Evolutionary conservation across 2,113 vertebrate species (phyloP).

Genomic region (Lipotes vexillifer): DNA sequence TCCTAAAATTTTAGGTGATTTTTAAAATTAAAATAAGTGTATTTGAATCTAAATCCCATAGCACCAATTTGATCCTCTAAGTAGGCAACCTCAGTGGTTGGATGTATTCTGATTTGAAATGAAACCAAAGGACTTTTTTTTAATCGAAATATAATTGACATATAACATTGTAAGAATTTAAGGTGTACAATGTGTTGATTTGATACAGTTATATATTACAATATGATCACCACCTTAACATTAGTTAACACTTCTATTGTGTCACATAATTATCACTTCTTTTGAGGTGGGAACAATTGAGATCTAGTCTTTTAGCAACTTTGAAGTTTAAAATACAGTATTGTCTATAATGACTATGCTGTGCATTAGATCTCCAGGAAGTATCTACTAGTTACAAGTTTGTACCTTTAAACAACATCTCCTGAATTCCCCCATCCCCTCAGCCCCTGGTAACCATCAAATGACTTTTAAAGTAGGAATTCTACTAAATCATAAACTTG

Average conservation of each 20-base stretch:
- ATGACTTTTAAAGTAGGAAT: background rate
- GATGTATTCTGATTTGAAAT: background rate
- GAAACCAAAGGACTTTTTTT: background rate
- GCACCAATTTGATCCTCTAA: background rate
- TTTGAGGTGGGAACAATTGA: background rate
- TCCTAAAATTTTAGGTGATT: background rate
- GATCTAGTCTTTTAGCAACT: background rate
- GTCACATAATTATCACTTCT: background rate
- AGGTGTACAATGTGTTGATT: background rate
- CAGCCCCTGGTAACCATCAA: background rate
- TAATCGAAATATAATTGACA: background rate
- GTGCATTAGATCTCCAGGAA: background rate
- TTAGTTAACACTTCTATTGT: background rate
- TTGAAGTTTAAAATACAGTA: background rate
- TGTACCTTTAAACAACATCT: background rate
- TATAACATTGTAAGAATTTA: background rate
- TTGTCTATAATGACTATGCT: background rate
- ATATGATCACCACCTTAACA: background rate
- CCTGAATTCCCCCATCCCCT: background rate
- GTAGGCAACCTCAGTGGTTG: background rate
- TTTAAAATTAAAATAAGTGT: background rate
- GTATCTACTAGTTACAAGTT: background rate
- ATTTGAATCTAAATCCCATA: background rate
- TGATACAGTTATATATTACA: background rate
- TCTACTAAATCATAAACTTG: background rate